phyloP scores from a whole-genome alignment of 1,140 invertebrate species.

The Ladona fulva region DNA sequence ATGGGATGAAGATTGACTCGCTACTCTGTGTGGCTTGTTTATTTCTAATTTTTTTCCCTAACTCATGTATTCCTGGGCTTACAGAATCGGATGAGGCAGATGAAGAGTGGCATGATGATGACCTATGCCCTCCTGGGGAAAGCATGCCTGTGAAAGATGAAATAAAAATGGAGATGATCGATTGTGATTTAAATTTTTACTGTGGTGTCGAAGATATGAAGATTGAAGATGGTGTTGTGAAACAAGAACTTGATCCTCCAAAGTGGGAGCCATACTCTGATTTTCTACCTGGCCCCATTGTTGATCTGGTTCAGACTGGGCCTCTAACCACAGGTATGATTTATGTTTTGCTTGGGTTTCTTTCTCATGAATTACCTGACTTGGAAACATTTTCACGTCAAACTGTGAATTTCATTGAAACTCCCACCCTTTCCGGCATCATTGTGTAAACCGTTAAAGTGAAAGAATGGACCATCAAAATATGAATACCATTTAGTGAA shows the following conservation, averaged over 20 bases:
- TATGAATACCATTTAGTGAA: no score
- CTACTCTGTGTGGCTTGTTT: slow-evolving; percentile 14
- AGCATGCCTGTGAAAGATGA: not conserved
- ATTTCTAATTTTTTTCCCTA: not conserved
- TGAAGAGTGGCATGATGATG: not conserved
- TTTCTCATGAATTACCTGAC: no score
- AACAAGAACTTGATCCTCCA: not conserved
- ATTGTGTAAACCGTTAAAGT: no score
- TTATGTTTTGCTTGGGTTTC: no score
- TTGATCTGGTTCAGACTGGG: slow-evolving; percentile 75
- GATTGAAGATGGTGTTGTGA: not conserved
- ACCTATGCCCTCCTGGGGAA: not conserved
- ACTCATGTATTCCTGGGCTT: not conserved
- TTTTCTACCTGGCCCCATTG: slow-evolving; percentile 45
- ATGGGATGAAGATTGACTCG: not conserved
- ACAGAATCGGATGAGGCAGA: not conserved
- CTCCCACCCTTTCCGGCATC: no score
- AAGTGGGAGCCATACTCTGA: slow-evolving; percentile 16
- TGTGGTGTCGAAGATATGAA: not conserved
- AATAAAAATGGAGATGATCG: not conserved
- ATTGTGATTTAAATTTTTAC: not conserved
- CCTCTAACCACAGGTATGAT: slow-evolving; percentile 71
- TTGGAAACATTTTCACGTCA: no score
- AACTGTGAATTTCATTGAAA: no score
- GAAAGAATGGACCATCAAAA: no score